Evolutionary conservation across 1,140 invertebrate species (phyloP).

Genomic region (Mercenaria mercenaria): DNA sequence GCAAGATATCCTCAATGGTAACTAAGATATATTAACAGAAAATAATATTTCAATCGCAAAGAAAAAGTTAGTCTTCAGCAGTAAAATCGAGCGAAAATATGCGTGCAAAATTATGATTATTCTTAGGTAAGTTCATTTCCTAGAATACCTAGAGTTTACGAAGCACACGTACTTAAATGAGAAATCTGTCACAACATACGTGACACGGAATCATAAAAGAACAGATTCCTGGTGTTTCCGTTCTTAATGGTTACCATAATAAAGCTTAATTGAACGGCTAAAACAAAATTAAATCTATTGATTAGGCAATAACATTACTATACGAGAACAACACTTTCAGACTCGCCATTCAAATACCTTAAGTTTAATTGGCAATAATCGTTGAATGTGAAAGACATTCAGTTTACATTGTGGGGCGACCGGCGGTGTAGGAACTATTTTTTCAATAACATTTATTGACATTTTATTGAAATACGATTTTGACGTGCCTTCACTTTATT

Average conservation of each 20-base stretch:
- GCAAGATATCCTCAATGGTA: no score
- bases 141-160: no score
- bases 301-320: not conserved
- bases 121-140: no score
- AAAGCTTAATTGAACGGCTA: not conserved
- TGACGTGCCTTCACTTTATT: not conserved
- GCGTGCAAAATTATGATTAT: no score
- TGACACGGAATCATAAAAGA: not conserved
- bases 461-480: slow-evolving; percentile 30
- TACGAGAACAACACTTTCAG: not conserved
- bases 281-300: slow-evolving; percentile 29
- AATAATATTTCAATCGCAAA: no score
- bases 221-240: not conserved
- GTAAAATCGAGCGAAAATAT: no score
- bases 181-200: no score
- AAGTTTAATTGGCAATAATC: slow-evolving; percentile 12
- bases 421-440: not conserved
- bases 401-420: not conserved
- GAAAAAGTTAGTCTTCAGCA: no score
- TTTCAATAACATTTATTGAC: slow-evolving; percentile 21
- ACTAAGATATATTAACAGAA: no score
- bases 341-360: not conserved
- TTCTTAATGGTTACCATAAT: slow-evolving; percentile 9
- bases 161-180: no score
- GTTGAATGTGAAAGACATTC: not conserved